Conservation (phyloP, 1,140 invertebrate species). For the Zaprionus ghesquierei region DNA sequence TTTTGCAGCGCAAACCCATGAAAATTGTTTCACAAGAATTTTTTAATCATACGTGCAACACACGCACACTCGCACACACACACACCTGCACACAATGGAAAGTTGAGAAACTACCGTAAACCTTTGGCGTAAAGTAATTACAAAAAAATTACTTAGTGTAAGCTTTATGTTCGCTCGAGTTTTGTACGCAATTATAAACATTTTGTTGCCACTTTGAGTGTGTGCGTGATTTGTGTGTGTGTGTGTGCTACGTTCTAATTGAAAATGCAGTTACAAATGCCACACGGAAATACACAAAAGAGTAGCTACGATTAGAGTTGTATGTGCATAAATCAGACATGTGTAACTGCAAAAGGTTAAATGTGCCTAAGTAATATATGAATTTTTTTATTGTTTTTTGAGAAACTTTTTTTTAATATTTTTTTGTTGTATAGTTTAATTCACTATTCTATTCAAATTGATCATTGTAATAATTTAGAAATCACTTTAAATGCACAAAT, state of each 20-base stretch:
- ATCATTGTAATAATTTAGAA: neutral
- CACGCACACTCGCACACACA: conserved; percentile 4
- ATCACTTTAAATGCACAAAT: neutral
- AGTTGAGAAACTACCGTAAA: conserved; percentile 34
- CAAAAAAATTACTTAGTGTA: conserved; percentile 9
- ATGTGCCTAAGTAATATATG: neutral
- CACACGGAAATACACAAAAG: neutral
- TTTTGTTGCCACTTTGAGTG: neutral
- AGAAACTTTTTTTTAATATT: neutral
- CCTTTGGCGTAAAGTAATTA: conserved; percentile 60
- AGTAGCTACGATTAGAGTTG: neutral
- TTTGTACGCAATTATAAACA: conserved; percentile 24
- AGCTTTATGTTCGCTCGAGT: neutral
- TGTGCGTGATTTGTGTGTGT: too few species aligned
- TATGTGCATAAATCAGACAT: neutral
- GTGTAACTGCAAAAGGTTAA: neutral
- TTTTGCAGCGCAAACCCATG: conserved; percentile 47
- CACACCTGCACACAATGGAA: conserved; percentile 17
- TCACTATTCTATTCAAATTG: neutral
- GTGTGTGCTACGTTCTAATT: neutral
- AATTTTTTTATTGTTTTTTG: neutral
- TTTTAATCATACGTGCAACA: conserved; percentile 63
- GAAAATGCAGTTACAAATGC: neutral
- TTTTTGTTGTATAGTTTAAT: neutral
- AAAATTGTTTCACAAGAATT: conserved; percentile 74